Conservation (phyloP, 2,888 invertebrate species). For the Thumatha senex region DNA sequence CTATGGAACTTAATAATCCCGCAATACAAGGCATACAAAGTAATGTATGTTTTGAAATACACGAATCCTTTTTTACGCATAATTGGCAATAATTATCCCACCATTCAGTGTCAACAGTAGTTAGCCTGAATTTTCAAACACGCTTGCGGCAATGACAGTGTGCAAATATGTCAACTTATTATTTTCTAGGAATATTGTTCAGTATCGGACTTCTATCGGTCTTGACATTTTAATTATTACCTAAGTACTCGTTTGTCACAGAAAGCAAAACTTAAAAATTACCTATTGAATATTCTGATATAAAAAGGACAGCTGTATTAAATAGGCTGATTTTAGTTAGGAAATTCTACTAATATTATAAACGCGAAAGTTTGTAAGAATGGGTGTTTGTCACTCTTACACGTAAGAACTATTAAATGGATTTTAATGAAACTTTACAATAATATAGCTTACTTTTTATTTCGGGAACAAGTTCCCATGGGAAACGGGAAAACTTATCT, state of each 20-base stretch:
- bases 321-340: too few species aligned
- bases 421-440: too few species aligned
- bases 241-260: neutral
- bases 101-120: slow-evolving; percentile 7
- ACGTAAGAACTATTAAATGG: too few species aligned
- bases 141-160: neutral
- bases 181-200: neutral
- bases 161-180: neutral
- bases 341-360: too few species aligned
- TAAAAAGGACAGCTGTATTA: too few species aligned
- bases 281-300: too few species aligned
- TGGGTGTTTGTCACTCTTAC: too few species aligned
- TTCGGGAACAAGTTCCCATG: too few species aligned
- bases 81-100: slow-evolving; percentile 27
- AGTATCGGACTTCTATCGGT: neutral
- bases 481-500: too few species aligned
- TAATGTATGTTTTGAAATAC: slow-evolving; percentile 11
- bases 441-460: too few species aligned
- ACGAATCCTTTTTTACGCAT: slow-evolving; percentile 2
- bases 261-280: too few species aligned
- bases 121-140: slow-evolving; percentile 12
- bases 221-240: neutral
- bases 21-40: slow-evolving; percentile 5
- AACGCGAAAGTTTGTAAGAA: too few species aligned
- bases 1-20: slow-evolving; percentile 12